phyloP scores from a whole-genome alignment of 2,888 invertebrate species.

The Disparrhopalites patrizii region DNA sequence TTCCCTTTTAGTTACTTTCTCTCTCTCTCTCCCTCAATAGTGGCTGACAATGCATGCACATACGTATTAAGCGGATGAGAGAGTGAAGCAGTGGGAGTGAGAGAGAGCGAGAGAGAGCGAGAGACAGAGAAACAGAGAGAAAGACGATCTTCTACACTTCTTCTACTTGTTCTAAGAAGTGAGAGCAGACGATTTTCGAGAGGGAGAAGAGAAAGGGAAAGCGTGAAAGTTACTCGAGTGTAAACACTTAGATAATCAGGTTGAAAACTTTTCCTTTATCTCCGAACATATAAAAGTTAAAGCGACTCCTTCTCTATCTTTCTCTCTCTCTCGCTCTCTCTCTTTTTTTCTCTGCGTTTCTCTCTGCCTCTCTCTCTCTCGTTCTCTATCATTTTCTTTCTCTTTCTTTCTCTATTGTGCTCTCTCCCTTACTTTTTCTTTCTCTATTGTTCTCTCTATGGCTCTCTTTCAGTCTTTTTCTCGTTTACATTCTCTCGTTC shows the following conservation, averaged over 20 bases:
- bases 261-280: slow-evolving; percentile 32
- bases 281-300: slow-evolving; percentile 11
- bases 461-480: background rate
- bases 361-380: background rate
- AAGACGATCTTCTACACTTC: background rate
- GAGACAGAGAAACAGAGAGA: no score
- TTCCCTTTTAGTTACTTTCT: background rate
- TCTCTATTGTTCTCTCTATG: background rate
- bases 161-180: background rate
- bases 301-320: slow-evolving; percentile 4
- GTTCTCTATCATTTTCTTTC: background rate
- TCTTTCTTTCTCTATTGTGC: background rate
- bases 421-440: background rate
- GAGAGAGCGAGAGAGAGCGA: slow-evolving; percentile 5
- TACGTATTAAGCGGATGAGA: background rate
- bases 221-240: slow-evolving; percentile 41
- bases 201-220: slow-evolving; percentile 10
- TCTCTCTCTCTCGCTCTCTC: background rate
- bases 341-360: background rate
- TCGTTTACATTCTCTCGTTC: background rate
- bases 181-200: background rate
- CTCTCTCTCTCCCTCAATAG: background rate
- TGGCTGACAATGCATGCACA: background rate
- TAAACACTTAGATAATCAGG: slow-evolving; percentile 46
- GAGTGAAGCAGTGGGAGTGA: slow-evolving; percentile 5